Evolutionary conservation across 2,797 vertebrate genomes (phyloP).

Genomic region (Strix occidentalis): DNA sequence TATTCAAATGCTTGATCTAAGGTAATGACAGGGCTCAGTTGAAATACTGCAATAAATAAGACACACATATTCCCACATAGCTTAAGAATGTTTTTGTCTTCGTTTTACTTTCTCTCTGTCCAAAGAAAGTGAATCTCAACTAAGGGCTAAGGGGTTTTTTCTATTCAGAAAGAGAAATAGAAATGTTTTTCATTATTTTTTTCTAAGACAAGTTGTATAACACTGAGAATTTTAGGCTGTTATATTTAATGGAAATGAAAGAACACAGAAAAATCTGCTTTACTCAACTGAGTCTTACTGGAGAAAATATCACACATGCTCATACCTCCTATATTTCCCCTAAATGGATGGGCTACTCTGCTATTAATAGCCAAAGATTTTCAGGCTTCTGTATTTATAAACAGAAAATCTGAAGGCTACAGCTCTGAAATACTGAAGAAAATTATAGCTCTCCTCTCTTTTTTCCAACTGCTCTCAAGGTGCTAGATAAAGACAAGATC

Average conservation of each 20-base stretch:
- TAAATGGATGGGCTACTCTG: not conserved
- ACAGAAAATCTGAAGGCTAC: not conserved
- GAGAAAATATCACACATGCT: not conserved
- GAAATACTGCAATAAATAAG: not conserved
- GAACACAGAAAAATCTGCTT: not conserved
- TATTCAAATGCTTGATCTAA: not conserved
- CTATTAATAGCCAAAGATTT: not conserved
- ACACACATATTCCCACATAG: fast-evolving
- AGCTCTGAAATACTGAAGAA: not conserved
- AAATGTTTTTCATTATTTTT: not conserved
- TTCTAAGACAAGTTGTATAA: not conserved
- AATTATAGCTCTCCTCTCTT: not conserved
- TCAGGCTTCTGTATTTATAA: not conserved
- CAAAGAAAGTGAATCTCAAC: not conserved
- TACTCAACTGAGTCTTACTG: not conserved
- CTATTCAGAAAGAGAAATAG: not conserved
- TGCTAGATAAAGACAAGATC: not conserved
- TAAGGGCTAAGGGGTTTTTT: not conserved
- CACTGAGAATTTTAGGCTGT: not conserved
- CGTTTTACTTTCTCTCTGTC: not conserved
- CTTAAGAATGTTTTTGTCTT: not conserved
- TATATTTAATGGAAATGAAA: not conserved
- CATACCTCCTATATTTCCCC: not conserved
- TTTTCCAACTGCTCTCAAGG: not conserved
- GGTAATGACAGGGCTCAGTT: not conserved